These are phyloP conservation scores for Cantharis lateralis DNA, from an alignment of 2,888 invertebrate species.

Conservation along the genomic window DNA sequence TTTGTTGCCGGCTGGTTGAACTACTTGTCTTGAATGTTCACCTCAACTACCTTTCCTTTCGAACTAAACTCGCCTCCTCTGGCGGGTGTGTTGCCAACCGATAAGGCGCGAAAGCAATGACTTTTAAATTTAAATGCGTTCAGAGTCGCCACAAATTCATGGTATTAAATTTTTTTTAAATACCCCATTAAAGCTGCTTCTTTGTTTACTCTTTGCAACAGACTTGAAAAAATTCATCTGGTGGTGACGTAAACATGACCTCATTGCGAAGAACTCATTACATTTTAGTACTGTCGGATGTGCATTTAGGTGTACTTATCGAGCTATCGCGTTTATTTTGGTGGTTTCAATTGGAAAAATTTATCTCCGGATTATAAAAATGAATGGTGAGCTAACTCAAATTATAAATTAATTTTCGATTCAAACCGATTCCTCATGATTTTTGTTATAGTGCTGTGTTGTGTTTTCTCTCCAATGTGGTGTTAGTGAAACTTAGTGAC, in stretches of 20 bases:
- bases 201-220: neutral
- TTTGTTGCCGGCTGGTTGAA: too few species aligned
- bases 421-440: neutral
- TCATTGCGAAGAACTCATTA: constrained; percentile 21
- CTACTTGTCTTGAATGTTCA: too few species aligned
- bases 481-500: constrained; percentile 17
- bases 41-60: too few species aligned
- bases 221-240: constrained; percentile 3
- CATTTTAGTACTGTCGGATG: neutral
- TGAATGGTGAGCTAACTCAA: neutral
- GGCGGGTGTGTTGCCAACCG: too few species aligned
- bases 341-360: neutral
- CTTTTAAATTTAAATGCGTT: too few species aligned
- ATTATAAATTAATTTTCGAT: neutral
- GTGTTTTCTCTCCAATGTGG: constrained; percentile 1
- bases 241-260: constrained; percentile 27
- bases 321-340: neutral
- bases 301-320: neutral
- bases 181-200: neutral
- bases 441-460: neutral
- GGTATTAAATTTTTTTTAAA: neutral
- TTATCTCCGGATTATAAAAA: neutral
- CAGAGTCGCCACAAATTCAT: too few species aligned
- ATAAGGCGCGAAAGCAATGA: too few species aligned
- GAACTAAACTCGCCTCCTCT: too few species aligned